These are phyloP conservation scores for Corythaeola cristata DNA, from an alignment of 2,113 vertebrate genomes.

Conservation along the genomic window DNA sequence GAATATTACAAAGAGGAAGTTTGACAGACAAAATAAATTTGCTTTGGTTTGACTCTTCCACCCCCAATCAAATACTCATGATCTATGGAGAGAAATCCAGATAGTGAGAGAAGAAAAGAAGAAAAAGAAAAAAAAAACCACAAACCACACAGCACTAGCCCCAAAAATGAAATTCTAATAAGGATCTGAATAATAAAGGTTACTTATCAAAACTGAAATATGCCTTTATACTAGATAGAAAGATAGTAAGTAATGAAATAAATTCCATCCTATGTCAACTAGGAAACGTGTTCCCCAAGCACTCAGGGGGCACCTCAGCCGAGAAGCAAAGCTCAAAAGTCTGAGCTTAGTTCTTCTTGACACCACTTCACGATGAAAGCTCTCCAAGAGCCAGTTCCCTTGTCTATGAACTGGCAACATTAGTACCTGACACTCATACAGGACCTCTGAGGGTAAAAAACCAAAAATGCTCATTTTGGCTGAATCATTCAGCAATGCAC, in stretches of 20 bases:
- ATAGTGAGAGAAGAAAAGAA: not conserved
- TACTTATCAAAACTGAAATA: not conserved
- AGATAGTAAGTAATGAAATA: not conserved
- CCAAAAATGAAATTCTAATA: not conserved
- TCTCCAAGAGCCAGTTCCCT: not conserved
- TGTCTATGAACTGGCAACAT: not conserved
- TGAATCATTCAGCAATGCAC: not conserved
- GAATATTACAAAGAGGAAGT: constrained; percentile 9
- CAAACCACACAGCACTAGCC: not conserved
- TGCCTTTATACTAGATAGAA: not conserved
- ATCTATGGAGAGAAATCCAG: not conserved
- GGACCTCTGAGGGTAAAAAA: not conserved
- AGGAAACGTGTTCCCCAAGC: not conserved
- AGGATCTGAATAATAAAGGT: not conserved
- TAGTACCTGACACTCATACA: not conserved
- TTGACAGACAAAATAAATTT: constrained; percentile 32
- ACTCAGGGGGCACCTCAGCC: not conserved
- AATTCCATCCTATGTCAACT: not conserved
- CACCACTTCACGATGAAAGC: not conserved
- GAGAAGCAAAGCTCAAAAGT: not conserved
- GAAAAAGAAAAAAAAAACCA: no score
- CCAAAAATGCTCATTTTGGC: not conserved
- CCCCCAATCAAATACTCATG: not conserved
- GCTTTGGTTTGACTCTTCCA: constrained; percentile 6
- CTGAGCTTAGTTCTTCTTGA: not conserved